These are phyloP conservation scores for Mustela lutreola DNA, from an alignment of 2,113 vertebrate genomes.

Conservation along the genomic window DNA sequence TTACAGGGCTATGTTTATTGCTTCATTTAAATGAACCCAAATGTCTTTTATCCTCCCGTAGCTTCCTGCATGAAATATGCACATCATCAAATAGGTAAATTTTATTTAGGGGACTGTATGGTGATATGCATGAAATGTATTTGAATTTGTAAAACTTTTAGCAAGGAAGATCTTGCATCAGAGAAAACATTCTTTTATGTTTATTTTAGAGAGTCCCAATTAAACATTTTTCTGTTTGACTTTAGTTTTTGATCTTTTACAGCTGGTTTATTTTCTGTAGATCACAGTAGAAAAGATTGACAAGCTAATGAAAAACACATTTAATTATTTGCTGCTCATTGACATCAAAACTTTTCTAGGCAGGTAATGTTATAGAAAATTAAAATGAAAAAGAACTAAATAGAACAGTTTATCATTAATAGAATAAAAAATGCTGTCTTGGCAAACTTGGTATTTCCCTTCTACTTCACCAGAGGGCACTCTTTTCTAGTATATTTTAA, in stretches of 20 bases:
- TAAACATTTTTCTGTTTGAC: constrained; percentile 60
- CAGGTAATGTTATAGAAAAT: constrained; percentile 45
- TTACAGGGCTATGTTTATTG: not conserved
- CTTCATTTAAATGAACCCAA: not conserved
- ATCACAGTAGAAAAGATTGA: constrained; percentile 58
- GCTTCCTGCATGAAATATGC: not conserved
- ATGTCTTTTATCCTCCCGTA: not conserved
- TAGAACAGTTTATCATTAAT: constrained; percentile 34
- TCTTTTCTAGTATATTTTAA: constrained; percentile 82
- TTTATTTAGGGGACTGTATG: constrained; percentile 3
- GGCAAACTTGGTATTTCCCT: constrained; percentile 37
- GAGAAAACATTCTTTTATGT: constrained; percentile 53
- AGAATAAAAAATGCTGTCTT: constrained; percentile 1
- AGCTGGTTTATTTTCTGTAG: constrained; percentile 60
- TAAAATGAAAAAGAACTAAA: constrained; percentile 43
- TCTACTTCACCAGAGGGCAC: constrained; percentile 85
- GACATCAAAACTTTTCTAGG: constrained; percentile 17
- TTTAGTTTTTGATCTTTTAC: constrained; percentile 68
- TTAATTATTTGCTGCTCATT: constrained; percentile 30
- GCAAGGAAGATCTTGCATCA: constrained; percentile 44
- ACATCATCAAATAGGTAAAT: not conserved
- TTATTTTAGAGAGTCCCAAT: constrained; percentile 55
- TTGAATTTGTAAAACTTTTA: constrained; percentile 51
- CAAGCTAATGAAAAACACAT: not conserved
- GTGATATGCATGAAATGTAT: not conserved